phyloP scores from a whole-genome alignment of 2,888 invertebrate genomes.

The Eubasilissa splendida region DNA sequence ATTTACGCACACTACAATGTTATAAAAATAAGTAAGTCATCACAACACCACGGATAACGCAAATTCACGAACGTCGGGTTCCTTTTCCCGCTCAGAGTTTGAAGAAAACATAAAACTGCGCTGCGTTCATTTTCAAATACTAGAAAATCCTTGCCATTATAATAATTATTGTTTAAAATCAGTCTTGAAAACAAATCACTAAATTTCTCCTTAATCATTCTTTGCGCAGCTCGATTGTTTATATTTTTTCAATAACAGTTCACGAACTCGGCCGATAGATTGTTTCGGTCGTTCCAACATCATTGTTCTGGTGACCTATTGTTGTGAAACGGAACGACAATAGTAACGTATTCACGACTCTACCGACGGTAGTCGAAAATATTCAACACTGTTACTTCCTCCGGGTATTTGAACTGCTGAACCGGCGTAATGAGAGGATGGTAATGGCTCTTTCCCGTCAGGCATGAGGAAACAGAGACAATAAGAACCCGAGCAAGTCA shows the following conservation, averaged over 20 bases:
- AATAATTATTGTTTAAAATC: too few species aligned
- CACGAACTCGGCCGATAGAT: too few species aligned
- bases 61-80: background rate
- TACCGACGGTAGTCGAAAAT: slow-evolving; percentile 29
- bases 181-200: too few species aligned
- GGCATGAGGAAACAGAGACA: slow-evolving; percentile 51
- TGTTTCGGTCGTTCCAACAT: too few species aligned
- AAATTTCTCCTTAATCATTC: too few species aligned
- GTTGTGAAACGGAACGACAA: background rate
- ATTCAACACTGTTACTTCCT: slow-evolving; percentile 20
- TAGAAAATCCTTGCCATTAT: background rate
- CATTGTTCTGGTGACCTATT: too few species aligned
- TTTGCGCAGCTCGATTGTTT: too few species aligned
- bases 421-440: slow-evolving; percentile 38
- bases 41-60: slow-evolving; percentile 6
- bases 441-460: slow-evolving; percentile 49
- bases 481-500: slow-evolving; percentile 38
- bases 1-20: background rate
- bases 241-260: too few species aligned
- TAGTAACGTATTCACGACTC: slow-evolving; percentile 8
- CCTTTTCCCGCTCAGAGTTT: background rate
- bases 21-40: slow-evolving; percentile 24
- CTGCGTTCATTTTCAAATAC: background rate
- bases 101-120: too few species aligned
- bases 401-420: slow-evolving; percentile 30